Conservation (phyloP, 2,888 invertebrate genomes). For the Ophioninae sp. region DNA sequence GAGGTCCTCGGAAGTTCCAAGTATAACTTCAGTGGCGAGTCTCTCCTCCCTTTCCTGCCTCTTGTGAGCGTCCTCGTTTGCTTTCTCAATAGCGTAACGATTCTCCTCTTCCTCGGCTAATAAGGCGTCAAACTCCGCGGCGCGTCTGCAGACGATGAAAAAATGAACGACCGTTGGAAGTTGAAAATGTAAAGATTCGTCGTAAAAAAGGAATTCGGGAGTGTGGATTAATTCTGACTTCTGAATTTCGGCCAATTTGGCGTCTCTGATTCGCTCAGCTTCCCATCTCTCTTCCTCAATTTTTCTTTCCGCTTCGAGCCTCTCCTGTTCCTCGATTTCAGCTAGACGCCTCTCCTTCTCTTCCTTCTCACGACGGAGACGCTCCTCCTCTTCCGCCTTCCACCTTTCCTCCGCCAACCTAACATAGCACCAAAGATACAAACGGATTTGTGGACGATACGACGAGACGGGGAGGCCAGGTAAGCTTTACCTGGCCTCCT, state of each 20-base stretch:
- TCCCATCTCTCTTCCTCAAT: conserved; percentile 82
- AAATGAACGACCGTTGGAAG: not conserved
- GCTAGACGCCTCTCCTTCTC: conserved; percentile 82
- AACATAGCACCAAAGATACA: conserved; percentile 60
- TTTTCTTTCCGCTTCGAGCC: conserved; percentile 82
- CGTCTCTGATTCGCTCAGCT: conserved; percentile 80
- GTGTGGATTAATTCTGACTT: conserved; percentile 28
- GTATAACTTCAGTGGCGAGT: conserved; percentile 82
- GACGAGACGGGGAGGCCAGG: conserved; percentile 64
- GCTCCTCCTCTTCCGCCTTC: conserved; percentile 74
- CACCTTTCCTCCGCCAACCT: conserved; percentile 77
- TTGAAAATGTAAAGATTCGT: conserved; percentile 57
- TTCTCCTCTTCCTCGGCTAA: conserved; percentile 79
- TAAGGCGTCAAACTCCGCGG: conserved; percentile 70
- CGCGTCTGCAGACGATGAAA: conserved; percentile 64
- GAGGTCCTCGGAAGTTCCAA: conserved; percentile 61
- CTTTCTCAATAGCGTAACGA: conserved; percentile 81
- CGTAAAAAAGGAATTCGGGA: not conserved
- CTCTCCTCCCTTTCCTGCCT: conserved; percentile 85
- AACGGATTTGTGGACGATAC: conserved; percentile 51
- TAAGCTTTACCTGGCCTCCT: conserved; percentile 66
- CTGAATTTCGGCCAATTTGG: conserved; percentile 75
- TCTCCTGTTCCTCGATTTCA: conserved; percentile 82
- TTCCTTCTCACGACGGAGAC: conserved; percentile 72
- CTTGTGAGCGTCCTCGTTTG: conserved; percentile 83